Evolutionary conservation across 2,888 invertebrate genomes (phyloP), one percentile per base, ranked within the genome.

Genomic region (Noctua janthe): DNA sequence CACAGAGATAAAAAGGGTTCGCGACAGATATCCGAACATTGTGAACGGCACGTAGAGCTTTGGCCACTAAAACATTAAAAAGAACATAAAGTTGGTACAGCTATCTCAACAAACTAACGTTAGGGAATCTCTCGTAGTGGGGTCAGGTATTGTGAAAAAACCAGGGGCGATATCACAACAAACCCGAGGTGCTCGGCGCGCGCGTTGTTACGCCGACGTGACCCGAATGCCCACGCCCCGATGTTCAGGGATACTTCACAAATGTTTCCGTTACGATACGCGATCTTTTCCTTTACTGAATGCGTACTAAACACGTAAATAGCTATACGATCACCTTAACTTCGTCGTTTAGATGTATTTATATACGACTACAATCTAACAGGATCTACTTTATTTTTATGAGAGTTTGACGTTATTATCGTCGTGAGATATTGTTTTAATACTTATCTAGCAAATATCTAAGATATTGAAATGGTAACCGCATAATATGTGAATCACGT

Each of bases 141-240:
- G 95, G 95, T 96, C 96, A 95, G 96, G 95, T 95, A 95, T 95
- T 95, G 95, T 94, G 94, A 94, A 95, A 96, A 96, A 95, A 95
- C 93, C 92, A 91, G 89, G 92, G 93, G 92, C 93, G 95, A 95
- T 96, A 96, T 96, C 96, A 96, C 96, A 96, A 96, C 96, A 96
- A 96, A 95, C 95, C 95, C 94, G 93, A 94, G 95, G 94, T 95
- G 94, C 93, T 94, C 93, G 93, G 93, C 94, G 94, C 93, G 94
- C 93, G 93, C 95, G 96, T 96, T 96, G 96, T 95, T 95, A 93
- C 94, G 90, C 89, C 92, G 85, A 95, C 96, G 96, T 96, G 96
- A 95, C 94, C 92, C 91, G 96, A 93, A 95, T 96, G 92, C 93
- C 90, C 91, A 94, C 92, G 92, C 93, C 93, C 89, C 91, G 93